Conservation (phyloP, 2,888 invertebrate species). For the Xylophagus ater region DNA sequence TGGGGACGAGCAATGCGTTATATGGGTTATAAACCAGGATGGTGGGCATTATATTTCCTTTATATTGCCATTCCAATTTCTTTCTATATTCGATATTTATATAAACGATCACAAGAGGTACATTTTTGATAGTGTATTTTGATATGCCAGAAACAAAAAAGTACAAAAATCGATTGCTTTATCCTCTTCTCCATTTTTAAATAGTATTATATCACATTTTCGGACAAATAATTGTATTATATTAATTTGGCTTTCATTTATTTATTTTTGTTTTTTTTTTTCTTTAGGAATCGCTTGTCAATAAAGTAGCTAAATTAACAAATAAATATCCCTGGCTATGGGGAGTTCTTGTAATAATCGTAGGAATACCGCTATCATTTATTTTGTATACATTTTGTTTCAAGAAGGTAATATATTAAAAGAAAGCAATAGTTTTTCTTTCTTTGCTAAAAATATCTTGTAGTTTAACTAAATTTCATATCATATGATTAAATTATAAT, state of each 20-base stretch:
- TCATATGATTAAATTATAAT: conserved; percentile 19
- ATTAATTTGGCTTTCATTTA: no score
- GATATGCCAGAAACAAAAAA: no score
- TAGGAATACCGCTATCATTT: conserved; percentile 68
- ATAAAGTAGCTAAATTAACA: conserved; percentile 62
- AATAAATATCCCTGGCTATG: conserved; percentile 85
- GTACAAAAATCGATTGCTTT: no score
- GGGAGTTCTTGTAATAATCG: conserved; percentile 68
- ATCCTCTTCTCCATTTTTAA: no score
- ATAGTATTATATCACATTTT: neutral
- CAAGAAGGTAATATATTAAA: conserved; percentile 40
- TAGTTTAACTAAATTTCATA: no score
- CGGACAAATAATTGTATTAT: neutral
- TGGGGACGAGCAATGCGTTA: conserved; percentile 64
- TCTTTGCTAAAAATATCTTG: neutral
- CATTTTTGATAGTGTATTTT: no score
- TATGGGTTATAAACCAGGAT: conserved; percentile 67
- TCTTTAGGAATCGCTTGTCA: conserved; percentile 66
- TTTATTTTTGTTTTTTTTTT: conserved; percentile 22
- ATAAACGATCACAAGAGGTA: conserved; percentile 56
- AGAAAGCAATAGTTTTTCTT: neutral
- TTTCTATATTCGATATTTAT: conserved; percentile 58
- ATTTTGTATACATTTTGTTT: conserved; percentile 70
- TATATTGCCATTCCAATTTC: conserved; percentile 64
- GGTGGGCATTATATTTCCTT: conserved; percentile 67